Percentiles rank a stretch among this genome's conserved stretches.
Evolutionary conservation across 1,140 invertebrate genomes (phyloP).

Genomic region (Luehdorfia chinensis): DNA sequence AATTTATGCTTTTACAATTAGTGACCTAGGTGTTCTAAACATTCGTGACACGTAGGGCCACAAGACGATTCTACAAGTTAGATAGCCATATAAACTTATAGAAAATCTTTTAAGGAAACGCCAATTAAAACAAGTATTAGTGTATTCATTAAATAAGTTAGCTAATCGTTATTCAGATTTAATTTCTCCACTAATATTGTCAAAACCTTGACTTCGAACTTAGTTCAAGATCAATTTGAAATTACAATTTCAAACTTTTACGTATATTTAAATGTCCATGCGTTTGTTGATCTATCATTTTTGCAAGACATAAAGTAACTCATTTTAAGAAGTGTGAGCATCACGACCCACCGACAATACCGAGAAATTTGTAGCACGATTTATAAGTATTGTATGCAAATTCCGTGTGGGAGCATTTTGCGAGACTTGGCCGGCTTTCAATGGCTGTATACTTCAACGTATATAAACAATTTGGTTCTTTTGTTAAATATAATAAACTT

Average conservation of each 20-base stretch:
- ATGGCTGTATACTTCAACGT: not conserved
- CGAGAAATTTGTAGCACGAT: slow-evolving; percentile 28
- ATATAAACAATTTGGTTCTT: no score
- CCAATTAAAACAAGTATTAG: slow-evolving; percentile 5
- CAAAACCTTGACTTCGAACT: no score
- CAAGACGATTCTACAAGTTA: slow-evolving; percentile 35
- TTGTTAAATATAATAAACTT: no score
- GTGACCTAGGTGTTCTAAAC: slow-evolving; percentile 19
- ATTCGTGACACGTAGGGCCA: slow-evolving; percentile 45
- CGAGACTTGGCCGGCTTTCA: slow-evolving; percentile 12
- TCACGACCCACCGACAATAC: slow-evolving; percentile 9
- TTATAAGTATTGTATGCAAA: slow-evolving; percentile 62
- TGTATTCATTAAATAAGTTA: not conserved
- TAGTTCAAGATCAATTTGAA: no score
- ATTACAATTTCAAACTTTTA: no score
- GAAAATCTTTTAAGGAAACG: slow-evolving; percentile 2
- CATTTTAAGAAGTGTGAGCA: slow-evolving; percentile 6
- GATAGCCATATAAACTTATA: slow-evolving; percentile 27
- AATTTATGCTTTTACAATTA: slow-evolving; percentile 30
- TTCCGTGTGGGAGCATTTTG: slow-evolving; percentile 31
- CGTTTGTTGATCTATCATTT: no score
- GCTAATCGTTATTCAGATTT: no score
- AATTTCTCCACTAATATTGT: no score
- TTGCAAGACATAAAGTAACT: not conserved
- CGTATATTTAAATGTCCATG: no score